phyloP scores from a whole-genome alignment of 1,140 invertebrate species.

The Euwallacea fornicatus region DNA sequence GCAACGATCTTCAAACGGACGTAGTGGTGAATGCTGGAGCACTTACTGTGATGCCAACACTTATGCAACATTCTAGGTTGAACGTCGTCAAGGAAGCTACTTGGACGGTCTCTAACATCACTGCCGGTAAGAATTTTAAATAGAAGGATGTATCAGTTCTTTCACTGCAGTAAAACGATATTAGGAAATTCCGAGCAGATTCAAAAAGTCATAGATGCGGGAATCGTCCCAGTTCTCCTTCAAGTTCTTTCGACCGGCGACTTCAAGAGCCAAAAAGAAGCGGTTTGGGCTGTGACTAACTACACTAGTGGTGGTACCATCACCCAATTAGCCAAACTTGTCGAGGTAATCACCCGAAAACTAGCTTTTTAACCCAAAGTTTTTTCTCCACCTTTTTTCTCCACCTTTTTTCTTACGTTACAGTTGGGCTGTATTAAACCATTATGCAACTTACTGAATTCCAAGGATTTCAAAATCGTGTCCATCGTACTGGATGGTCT shows the following conservation, averaged over 20 bases:
- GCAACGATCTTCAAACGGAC: slow-evolving; percentile 87
- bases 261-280: slow-evolving; percentile 99
- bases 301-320: slow-evolving; percentile 95
- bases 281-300: slow-evolving; percentile 98
- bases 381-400: neutral
- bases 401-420: slow-evolving; percentile 1
- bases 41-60: slow-evolving; percentile 67
- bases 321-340: slow-evolving; percentile 85
- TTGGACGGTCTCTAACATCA: slow-evolving; percentile 99
- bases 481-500: slow-evolving; percentile 91
- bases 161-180: slow-evolving; percentile 2
- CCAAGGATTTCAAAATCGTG: slow-evolving; percentile 80
- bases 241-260: slow-evolving; percentile 90
- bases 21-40: slow-evolving; percentile 80
- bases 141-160: neutral
- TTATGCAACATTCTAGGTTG: slow-evolving; percentile 68
- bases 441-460: slow-evolving; percentile 85
- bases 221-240: slow-evolving; percentile 70
- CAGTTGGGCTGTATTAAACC: slow-evolving; percentile 81
- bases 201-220: slow-evolving; percentile 94
- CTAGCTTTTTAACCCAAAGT: neutral
- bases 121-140: slow-evolving; percentile 69
- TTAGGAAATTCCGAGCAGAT: slow-evolving; percentile 97
- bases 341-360: slow-evolving; percentile 58
- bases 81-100: slow-evolving; percentile 92